Conservation (phyloP, 1,140 invertebrate species). For the Eufriesea mexicana region DNA sequence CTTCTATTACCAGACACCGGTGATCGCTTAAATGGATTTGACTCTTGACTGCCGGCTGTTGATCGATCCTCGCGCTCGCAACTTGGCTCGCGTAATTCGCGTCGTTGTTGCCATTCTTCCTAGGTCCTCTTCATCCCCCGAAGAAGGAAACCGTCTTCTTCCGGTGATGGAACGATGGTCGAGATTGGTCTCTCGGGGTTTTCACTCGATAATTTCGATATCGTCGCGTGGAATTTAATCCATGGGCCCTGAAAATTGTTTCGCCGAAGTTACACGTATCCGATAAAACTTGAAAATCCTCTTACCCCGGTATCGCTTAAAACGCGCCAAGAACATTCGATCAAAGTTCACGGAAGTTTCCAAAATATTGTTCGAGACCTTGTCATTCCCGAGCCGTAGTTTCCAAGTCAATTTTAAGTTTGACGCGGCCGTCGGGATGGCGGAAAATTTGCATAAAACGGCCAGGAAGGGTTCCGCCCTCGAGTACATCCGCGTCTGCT, state of each 20-base stretch:
- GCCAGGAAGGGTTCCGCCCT: background rate
- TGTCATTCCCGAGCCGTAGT: conserved; percentile 29
- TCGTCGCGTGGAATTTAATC: background rate
- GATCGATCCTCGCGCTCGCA: too few species aligned
- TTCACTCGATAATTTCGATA: background rate
- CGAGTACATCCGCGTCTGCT: background rate
- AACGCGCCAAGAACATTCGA: conserved; percentile 24
- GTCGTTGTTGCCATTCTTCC: too few species aligned
- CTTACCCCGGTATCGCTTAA: conserved; percentile 11
- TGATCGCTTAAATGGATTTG: background rate
- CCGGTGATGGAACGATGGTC: too few species aligned
- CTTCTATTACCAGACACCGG: background rate
- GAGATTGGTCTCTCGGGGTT: too few species aligned
- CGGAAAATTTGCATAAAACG: conserved; percentile 34
- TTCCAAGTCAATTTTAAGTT: conserved; percentile 51
- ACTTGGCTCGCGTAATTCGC: too few species aligned
- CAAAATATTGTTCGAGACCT: conserved; percentile 36
- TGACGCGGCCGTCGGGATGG: background rate
- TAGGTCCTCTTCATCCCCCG: too few species aligned
- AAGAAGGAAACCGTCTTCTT: too few species aligned
- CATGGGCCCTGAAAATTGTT: conserved; percentile 1
- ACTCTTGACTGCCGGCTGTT: background rate
- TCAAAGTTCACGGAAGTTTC: conserved; percentile 37
- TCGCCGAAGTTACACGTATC: background rate
- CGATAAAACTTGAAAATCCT: conserved; percentile 33